Base-by-base conservation (phyloP, 2,888 invertebrate species). In the Agrilus mali region DNA sequence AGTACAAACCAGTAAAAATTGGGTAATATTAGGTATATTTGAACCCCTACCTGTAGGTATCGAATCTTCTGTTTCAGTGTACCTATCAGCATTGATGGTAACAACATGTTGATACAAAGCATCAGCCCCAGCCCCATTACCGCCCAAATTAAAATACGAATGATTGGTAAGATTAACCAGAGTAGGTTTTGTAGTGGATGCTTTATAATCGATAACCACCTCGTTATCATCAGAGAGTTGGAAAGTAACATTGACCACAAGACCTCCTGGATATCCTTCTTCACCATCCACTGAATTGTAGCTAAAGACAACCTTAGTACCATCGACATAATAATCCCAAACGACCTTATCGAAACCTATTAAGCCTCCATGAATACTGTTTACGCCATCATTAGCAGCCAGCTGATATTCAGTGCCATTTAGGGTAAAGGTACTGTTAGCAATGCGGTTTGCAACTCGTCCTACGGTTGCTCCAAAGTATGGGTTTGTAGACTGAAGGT, bases 401-500 rank as follows among this genome's bases (percentile, higher is more conserved):
- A 94, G 70, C 54, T 79, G 69, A 59, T 86, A 83, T 39, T 72
- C 69, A 40, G 74, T 67, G 1, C 80, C 84, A 40, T 80, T 76
- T 2, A 93, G 68, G 3, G 61, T 63, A 60, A 92, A 85, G 46
- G 73, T 72, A 0, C 80, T 89, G 17, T 80, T 76, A 0, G 73
- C 77, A 47, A 92, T 81, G 36, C 84, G 72, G 66, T 93, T 94
- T 2, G 87, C 88, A 17, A 86, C 86, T 38, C 94, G 75, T 1
- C 95, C 95, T 44, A 94, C 74, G 0, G 88, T 82, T 0, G 86
- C 82, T 5, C 95, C 95, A 58, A 94, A 86, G 60, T 92, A 93
- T 0, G 84, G 84, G 58, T 86, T 86, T n/a, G 68, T 59, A 0
- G 67, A 60, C 50, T 73, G 71, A 35, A 75, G 68, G 58, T 87